A percentile compares a stretch with the other conserved stretches of the same genome.
Conservation (phyloP, 2,113 vertebrate genomes). For the Pseudorectes ferrugineus region DNA sequence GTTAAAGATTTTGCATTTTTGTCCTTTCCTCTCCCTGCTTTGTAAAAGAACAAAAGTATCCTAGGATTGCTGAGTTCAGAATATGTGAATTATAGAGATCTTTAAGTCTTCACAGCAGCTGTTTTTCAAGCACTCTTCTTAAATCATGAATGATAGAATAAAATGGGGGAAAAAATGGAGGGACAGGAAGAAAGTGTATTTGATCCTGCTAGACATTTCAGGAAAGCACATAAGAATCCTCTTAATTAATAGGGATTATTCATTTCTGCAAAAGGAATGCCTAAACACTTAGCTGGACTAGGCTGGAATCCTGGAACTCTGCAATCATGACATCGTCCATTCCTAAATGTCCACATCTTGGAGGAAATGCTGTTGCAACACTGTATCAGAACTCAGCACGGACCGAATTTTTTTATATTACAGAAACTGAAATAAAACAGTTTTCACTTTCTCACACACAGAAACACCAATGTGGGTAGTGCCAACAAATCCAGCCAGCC, state of each 20-base stretch:
- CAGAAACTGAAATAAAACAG: not conserved
- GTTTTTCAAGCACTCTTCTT: not conserved
- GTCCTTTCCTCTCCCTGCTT: conserved; percentile 9
- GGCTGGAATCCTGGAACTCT: not conserved
- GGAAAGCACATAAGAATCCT: not conserved
- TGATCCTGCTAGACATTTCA: not conserved
- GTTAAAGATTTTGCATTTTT: not conserved
- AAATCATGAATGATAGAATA: not conserved
- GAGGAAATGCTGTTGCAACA: not conserved
- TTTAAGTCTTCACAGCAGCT: conserved; percentile 1
- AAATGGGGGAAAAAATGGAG: not conserved
- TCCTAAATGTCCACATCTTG: not conserved
- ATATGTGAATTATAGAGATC: not conserved
- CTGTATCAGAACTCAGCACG: not conserved
- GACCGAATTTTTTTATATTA: not conserved
- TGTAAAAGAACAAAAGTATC: not conserved
- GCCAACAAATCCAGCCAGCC: not conserved
- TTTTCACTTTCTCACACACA: not conserved
- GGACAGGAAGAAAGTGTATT: not conserved
- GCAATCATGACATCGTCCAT: not conserved
- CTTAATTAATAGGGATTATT: conserved; percentile 16
- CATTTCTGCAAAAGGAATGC: not conserved
- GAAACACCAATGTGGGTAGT: not conserved
- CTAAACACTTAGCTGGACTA: not conserved
- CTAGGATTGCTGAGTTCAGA: conserved; percentile 16